A percentile compares a stretch with the other conserved stretches of the same genome.
Evolutionary conservation across 2,113 vertebrate species (phyloP).

Genomic region (Pithys albifrons): DNA sequence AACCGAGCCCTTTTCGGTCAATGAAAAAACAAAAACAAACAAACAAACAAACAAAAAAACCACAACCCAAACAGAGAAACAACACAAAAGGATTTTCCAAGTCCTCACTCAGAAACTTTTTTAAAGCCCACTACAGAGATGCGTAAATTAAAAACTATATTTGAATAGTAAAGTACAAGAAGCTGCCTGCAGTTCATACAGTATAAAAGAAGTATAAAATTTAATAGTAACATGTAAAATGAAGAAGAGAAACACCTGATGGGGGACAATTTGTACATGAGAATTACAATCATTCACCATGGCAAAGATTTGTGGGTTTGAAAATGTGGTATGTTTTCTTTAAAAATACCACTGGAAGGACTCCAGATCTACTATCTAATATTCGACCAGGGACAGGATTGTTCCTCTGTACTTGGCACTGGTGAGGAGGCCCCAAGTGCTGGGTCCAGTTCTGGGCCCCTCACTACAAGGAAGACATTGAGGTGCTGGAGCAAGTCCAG

Average conservation of each 20-base stretch:
- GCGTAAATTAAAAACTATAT: background rate
- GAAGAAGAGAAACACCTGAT: background rate
- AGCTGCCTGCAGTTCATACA: background rate
- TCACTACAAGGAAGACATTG: background rate
- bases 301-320: background rate
- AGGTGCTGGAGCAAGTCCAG: background rate
- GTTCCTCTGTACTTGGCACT: background rate
- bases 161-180: background rate
- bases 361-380: background rate
- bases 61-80: background rate
- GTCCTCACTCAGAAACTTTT: background rate
- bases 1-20: accelerated
- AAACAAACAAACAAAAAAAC: background rate
- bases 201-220: background rate
- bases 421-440: background rate
- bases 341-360: background rate
- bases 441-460: background rate
- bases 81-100: background rate
- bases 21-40: background rate
- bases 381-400: background rate
- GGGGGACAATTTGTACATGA: background rate
- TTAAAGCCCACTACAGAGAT: background rate
- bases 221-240: background rate
- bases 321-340: background rate
- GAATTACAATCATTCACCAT: background rate